Percentiles rank a stretch among this genome's conserved stretches.
Evolutionary conservation across 2,888 invertebrate genomes (phyloP).

Genomic region (Leptarthrus brevirostris): DNA sequence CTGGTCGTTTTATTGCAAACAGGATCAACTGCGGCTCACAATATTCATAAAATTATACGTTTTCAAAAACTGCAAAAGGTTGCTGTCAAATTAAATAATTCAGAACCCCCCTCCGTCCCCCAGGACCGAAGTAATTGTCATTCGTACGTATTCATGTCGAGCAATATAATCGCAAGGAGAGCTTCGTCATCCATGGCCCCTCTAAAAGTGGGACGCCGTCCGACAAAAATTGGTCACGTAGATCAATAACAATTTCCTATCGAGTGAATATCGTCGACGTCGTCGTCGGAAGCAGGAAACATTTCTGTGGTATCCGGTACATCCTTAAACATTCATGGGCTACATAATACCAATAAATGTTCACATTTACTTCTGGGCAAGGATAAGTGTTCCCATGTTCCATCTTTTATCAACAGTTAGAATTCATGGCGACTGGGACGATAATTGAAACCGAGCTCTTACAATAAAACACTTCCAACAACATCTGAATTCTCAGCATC

Average conservation of each 20-base stretch:
- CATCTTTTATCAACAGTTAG: not conserved
- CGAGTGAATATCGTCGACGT: not conserved
- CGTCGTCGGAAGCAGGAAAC: not conserved
- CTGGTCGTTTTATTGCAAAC: not conserved
- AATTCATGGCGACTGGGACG: constrained; percentile 20
- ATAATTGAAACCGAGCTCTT: constrained; percentile 33
- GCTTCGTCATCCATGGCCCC: not conserved
- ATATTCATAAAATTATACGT: constrained; percentile 24
- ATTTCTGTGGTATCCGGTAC: not conserved
- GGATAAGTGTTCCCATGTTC: not conserved
- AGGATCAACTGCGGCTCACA: not conserved
- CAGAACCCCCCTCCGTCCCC: not conserved
- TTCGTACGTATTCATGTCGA: not conserved
- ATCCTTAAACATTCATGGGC: constrained; percentile 14
- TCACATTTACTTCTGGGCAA: not conserved
- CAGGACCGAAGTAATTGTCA: not conserved
- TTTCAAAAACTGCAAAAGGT: not conserved
- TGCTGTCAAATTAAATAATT: not conserved
- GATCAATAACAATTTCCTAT: constrained; percentile 42
- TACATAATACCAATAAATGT: not conserved
- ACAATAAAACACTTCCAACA: not conserved
- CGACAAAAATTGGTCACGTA: constrained; percentile 41
- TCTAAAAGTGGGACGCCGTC: not conserved
- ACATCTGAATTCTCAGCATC: not conserved
- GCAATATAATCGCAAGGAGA: constrained; percentile 20